Evolutionary conservation across 1,140 invertebrate species (phyloP).

Genomic region (Psix sp.): DNA sequence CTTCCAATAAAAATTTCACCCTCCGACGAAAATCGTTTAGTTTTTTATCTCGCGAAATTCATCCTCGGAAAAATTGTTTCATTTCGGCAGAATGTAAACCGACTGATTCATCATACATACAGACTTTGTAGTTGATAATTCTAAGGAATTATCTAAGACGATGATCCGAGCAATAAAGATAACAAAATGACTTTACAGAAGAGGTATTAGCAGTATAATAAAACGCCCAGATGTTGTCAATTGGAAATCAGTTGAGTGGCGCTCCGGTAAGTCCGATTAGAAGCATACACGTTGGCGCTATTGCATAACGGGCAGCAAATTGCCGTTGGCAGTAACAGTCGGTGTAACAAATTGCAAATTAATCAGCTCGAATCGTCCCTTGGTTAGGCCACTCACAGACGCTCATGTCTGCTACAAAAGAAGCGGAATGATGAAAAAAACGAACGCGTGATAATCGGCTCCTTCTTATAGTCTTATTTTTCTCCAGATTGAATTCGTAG

Average conservation of each 20-base stretch:
- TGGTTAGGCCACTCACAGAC: slow-evolving; percentile 17
- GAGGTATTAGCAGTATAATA: slow-evolving; percentile 58
- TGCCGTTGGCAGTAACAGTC: slow-evolving; percentile 65
- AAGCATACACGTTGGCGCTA: slow-evolving; percentile 68
- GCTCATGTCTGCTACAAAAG: neutral
- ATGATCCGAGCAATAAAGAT: too few species aligned
- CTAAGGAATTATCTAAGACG: too few species aligned
- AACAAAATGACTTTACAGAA: slow-evolving; percentile 29
- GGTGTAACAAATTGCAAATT: slow-evolving; percentile 69
- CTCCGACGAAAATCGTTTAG: too few species aligned
- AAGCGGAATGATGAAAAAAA: slow-evolving; percentile 7
- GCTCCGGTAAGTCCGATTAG: slow-evolving; percentile 41
- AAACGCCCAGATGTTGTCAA: slow-evolving; percentile 51
- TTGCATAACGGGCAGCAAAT: slow-evolving; percentile 74
- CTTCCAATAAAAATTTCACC: too few species aligned
- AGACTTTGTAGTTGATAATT: too few species aligned
- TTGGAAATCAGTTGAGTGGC: slow-evolving; percentile 50
- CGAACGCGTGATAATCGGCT: neutral
- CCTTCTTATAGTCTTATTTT: slow-evolving; percentile 37
- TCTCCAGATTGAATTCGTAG: slow-evolving; percentile 27
- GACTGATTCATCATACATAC: too few species aligned
- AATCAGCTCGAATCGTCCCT: slow-evolving; percentile 69
- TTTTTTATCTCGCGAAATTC: slow-evolving; percentile 6
- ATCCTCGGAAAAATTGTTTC: too few species aligned
- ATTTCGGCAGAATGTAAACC: too few species aligned